phyloP scores from a whole-genome alignment of 2,797 vertebrate genomes.

The Silurus aristotelis region DNA sequence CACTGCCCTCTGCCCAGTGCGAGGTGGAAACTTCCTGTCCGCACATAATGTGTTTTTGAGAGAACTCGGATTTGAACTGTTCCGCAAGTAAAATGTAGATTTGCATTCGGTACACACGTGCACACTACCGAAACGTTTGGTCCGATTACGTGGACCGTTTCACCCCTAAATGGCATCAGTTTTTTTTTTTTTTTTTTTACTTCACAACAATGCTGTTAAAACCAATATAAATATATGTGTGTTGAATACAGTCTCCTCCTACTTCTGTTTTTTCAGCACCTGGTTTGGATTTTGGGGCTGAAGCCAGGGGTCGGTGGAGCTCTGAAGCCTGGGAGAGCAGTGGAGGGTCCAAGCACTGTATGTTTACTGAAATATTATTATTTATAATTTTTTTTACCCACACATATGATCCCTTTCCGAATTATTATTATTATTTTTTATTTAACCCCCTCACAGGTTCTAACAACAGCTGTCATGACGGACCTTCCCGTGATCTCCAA shows the following conservation, averaged over 20 bases:
- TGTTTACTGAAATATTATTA: slow-evolving; percentile 57
- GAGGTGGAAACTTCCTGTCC: too few species aligned
- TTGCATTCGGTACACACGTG: neutral
- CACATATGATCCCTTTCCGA: neutral
- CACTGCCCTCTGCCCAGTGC: too few species aligned
- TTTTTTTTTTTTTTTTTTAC: neutral
- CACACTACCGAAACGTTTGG: too few species aligned
- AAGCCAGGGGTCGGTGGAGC: slow-evolving; percentile 93
- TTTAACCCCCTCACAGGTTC: slow-evolving; percentile 75
- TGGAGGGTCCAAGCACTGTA: slow-evolving; percentile 97
- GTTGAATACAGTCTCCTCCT: neutral
- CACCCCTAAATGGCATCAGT: too few species aligned
- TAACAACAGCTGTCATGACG: slow-evolving; percentile 98
- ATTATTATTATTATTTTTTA: neutral
- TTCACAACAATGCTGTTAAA: neutral
- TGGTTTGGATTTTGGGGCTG: slow-evolving; percentile 97
- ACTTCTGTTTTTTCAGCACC: slow-evolving; percentile 76
- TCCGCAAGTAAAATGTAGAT: too few species aligned
- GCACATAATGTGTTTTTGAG: too few species aligned
- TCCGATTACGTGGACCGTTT: too few species aligned
- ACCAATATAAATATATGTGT: neutral
- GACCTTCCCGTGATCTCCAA: slow-evolving; percentile 96
- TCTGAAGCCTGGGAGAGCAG: slow-evolving; percentile 93
- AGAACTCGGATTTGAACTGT: too few species aligned
- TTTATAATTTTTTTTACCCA: neutral